Evolutionary conservation across 2,888 invertebrate genomes (phyloP), one percentile per base, ranked within the genome.

Genomic region (Ophion ellenae): DNA sequence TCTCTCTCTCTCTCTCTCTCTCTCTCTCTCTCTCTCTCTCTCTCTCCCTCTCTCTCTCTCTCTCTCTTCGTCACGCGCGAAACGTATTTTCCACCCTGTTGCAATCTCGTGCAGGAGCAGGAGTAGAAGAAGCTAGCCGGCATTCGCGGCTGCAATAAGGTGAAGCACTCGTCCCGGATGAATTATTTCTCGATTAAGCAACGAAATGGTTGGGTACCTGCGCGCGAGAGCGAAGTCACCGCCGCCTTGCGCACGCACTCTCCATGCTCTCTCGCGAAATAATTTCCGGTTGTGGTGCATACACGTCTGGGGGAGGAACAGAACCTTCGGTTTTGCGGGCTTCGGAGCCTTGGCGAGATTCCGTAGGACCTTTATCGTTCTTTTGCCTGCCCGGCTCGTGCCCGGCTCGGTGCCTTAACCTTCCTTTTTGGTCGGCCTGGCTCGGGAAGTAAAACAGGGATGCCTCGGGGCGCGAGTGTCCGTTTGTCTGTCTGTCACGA

Each of bases 161-260:
- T 70, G 53, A 81, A 74, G 66, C 81, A 3, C 32, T 64, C 76
- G 64, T 83, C 75, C 66, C 80, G 76, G 81, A 81, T 86, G 70
- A 87, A 86, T 86, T 84, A 86, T 87, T 87, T 86, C 86, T 87
- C 86, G 86, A 87, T 87, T 87, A 87, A 83, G 32, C 80, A 87
- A 83, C 84, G 69, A 71, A 78, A 85, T 66, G 78, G 78, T 83
- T 80, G 75, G 64, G 63, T 24, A 24, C 47, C 32, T 32, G 32
- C 2, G 32, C 32, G 2, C 1, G 32, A 2, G 32, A 32, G 32
- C 32, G 32, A 32, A 32, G 3, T 32, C 32, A 32, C 32, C 32
- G 1, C 32, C 32, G 32, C 32, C 32, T 32, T 3, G 32, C 32
- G 3, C 32, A 32, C 32, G 32, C 32, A 32, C 32, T 32, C 32